phyloP scores from a whole-genome alignment of 2,888 invertebrate species.

The Aporophyla nigra region DNA sequence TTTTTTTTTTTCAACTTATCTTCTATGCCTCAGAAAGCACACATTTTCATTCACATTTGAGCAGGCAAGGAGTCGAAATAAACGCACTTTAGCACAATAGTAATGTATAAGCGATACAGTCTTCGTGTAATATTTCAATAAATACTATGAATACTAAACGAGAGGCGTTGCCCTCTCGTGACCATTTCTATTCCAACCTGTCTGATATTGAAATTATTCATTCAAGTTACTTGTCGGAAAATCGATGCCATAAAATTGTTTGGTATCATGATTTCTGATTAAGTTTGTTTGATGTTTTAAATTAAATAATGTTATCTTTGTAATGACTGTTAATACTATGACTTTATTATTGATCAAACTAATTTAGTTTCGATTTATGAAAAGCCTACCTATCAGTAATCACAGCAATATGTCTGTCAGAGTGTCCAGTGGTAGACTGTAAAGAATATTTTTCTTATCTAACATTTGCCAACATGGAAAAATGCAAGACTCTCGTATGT shows the following conservation, averaged over 20 bases:
- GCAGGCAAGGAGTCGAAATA: constrained; percentile 8
- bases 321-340: neutral
- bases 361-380: neutral
- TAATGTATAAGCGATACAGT: constrained; percentile 9
- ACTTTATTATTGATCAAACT: neutral
- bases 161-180: constrained; percentile 36
- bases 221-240: constrained; percentile 12
- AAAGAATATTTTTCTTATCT: neutral
- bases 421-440: neutral
- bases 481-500: neutral
- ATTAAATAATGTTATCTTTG: neutral
- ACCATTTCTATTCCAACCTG: neutral
- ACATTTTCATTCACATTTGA: constrained; percentile 21
- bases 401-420: neutral
- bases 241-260: constrained; percentile 21
- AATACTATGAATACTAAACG: constrained; percentile 38
- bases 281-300: constrained; percentile 18
- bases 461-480: neutral
- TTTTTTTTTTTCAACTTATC: neutral
- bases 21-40: neutral
- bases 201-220: constrained; percentile 26
- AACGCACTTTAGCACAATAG: constrained; percentile 3
- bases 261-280: constrained; percentile 22
- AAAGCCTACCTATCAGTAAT: neutral
- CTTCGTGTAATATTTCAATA: constrained; percentile 28